These are phyloP conservation scores for Gortyna flavago DNA, from an alignment of 2,888 invertebrate genomes.

Conservation along the genomic window DNA sequence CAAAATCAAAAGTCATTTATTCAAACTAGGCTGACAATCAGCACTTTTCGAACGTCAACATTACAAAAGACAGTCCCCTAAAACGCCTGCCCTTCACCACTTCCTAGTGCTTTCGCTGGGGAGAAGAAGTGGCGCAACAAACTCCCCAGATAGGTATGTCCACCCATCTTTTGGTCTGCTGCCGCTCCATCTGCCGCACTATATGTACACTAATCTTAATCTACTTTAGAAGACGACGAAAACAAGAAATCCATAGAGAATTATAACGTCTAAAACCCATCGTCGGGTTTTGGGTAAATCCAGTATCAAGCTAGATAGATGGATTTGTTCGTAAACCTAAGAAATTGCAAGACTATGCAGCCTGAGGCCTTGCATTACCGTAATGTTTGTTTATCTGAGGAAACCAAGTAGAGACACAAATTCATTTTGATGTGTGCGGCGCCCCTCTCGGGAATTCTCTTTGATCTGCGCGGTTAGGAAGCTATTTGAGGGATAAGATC, in stretches of 20 bases:
- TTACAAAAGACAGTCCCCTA: too few relatives aligned
- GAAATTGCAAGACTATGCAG: conserved; percentile 19
- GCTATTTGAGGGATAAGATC: conserved; percentile 47
- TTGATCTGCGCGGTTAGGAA: conserved; percentile 49
- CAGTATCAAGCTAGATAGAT: conserved; percentile 4
- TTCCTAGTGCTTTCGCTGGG: too few relatives aligned
- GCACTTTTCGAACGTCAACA: too few relatives aligned
- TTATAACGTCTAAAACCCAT: neutral
- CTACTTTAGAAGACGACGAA: neutral
- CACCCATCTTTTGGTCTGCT: too few relatives aligned
- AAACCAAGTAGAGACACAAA: conserved; percentile 38
- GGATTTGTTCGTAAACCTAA: conserved; percentile 7
- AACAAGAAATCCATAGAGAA: neutral
- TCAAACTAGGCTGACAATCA: too few relatives aligned
- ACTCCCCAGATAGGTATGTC: too few relatives aligned
- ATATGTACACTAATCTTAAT: neutral
- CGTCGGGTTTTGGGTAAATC: neutral
- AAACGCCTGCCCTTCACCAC: too few relatives aligned
- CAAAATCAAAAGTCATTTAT: too few relatives aligned
- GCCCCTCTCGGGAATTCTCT: conserved; percentile 34
- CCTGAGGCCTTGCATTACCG: conserved; percentile 16
- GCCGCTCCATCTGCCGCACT: too few relatives aligned
- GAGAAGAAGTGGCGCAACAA: too few relatives aligned
- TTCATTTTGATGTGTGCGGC: conserved; percentile 47
- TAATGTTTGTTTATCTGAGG: conserved; percentile 53